A percentile compares a stretch with the other conserved stretches of the same genome.
Conservation (phyloP, 2,113 vertebrate species). For the Paradisaea rubra region DNA sequence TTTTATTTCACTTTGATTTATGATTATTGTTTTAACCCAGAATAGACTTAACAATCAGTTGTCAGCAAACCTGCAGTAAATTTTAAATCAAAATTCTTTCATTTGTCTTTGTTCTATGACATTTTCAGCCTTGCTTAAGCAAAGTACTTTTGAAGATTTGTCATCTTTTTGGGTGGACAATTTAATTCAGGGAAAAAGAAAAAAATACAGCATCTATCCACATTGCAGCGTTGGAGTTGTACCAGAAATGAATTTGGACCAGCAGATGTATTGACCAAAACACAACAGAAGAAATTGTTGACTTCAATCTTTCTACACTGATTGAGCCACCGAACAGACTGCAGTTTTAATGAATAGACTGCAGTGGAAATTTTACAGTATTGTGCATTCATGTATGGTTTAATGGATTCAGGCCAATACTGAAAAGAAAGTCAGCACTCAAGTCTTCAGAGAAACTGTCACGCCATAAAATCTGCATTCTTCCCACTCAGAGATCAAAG, state of each 20-base stretch:
- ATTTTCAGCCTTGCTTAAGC: background rate
- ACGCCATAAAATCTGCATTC: background rate
- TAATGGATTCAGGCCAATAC: constrained; percentile 4
- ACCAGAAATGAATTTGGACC: background rate
- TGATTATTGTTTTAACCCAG: background rate
- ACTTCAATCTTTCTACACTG: background rate
- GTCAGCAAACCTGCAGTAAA: background rate
- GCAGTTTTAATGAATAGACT: background rate
- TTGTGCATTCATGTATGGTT: background rate
- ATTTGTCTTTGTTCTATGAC: background rate
- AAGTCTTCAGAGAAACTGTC: background rate
- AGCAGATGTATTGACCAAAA: constrained; percentile 35
- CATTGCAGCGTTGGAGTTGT: background rate
- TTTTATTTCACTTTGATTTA: background rate
- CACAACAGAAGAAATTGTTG: constrained; percentile 5
- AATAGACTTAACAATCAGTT: background rate
- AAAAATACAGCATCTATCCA: background rate
- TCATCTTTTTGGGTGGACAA: background rate
- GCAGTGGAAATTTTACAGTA: background rate
- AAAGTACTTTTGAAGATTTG: background rate
- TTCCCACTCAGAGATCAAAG: background rate
- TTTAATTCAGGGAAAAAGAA: background rate
- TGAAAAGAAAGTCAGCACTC: constrained; percentile 7
- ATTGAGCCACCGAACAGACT: background rate
- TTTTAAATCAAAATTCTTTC: background rate